These are phyloP conservation scores for Campoplex capitator DNA, from an alignment of 2,888 invertebrate species.

Conservation along the genomic window DNA sequence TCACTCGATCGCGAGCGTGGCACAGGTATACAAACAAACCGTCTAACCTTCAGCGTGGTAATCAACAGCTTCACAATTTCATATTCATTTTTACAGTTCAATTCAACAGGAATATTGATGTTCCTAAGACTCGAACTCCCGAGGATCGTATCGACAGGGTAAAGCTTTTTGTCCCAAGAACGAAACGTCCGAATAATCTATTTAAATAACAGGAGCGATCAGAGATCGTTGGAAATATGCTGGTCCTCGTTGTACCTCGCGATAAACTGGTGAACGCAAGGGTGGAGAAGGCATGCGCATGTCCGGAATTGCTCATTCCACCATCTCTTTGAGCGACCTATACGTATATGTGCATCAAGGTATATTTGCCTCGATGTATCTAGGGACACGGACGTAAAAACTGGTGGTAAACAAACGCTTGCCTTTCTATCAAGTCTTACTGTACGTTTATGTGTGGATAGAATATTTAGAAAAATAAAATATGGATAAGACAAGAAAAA, in stretches of 20 bases:
- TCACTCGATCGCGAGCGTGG: constrained; percentile 42
- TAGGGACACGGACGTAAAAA: background rate
- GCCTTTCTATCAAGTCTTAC: background rate
- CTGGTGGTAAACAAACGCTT: background rate
- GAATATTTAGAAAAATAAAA: constrained; percentile 12
- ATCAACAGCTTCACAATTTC: constrained; percentile 23
- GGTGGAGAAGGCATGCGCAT: constrained; percentile 61
- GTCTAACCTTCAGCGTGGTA: constrained; percentile 46
- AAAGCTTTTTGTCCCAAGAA: background rate
- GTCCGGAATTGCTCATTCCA: constrained; percentile 41
- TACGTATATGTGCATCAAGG: background rate
- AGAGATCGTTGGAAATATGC: constrained; percentile 52
- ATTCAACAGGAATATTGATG: background rate
- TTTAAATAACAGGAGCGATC: background rate
- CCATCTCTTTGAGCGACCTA: constrained; percentile 21
- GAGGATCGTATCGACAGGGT: background rate
- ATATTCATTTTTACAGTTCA: background rate
- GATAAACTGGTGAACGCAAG: constrained; percentile 65
- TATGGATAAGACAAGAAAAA: background rate
- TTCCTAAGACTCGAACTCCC: background rate
- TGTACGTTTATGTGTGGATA: constrained; percentile 5
- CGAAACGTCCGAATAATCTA: background rate
- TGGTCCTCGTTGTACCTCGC: constrained; percentile 56
- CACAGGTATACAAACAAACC: constrained; percentile 59
- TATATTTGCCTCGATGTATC: background rate